Evolutionary conservation across 2,113 vertebrate species (phyloP).

Genomic region (Protomyctophum bolini): DNA sequence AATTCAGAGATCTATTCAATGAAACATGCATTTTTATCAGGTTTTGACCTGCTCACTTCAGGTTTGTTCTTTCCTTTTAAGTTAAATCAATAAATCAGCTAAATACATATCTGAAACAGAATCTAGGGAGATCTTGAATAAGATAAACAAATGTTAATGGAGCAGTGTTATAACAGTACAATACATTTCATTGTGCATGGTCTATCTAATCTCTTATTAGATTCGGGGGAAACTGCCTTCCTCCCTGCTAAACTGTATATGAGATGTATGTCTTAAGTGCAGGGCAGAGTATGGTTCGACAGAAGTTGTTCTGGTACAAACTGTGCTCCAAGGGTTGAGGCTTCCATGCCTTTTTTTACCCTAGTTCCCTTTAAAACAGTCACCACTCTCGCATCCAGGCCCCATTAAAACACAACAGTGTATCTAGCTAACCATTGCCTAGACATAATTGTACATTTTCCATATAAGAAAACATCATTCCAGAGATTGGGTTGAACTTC

Average conservation of each 20-base stretch:
- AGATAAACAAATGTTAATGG: not conserved
- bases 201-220: not conserved
- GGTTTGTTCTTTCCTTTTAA: not conserved
- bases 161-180: not conserved
- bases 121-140: not conserved
- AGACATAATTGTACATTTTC: not conserved
- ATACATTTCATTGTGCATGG: too few species aligned
- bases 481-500: not conserved
- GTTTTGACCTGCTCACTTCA: not conserved
- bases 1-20: not conserved
- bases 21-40: not conserved
- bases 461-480: not conserved
- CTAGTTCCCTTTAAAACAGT: conserved; percentile 74
- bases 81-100: too few species aligned
- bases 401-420: conserved; percentile 31
- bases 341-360: conserved; percentile 28
- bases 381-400: conserved; percentile 41
- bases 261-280: not conserved
- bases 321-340: conserved; percentile 48
- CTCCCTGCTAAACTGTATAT: not conserved
- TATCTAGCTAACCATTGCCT: not conserved
- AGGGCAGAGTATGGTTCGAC: conserved; percentile 7
- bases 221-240: conserved; percentile 22
- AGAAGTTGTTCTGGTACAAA: conserved; percentile 19
- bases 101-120: too few species aligned